Base-by-base conservation (phyloP, 30 jellyfish, hydroid and myxozoan genomes). In the Chrysaora quinquecirrha region DNA sequence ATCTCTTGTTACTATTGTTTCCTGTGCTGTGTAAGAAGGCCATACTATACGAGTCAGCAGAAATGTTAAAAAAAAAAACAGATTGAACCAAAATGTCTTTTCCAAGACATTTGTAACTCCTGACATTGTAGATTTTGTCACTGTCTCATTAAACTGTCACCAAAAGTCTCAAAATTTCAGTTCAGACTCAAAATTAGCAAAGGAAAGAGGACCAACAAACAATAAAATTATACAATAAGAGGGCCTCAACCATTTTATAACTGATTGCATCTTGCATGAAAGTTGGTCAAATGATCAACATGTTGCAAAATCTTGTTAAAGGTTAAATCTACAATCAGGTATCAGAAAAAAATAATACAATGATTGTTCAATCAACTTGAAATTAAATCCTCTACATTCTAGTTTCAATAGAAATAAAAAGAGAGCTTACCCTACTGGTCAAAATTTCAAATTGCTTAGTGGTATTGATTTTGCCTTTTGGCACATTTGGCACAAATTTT, bases 371-470 rank as follows among this genome's bases (percentile, higher is more conserved):
- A 38, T 38, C 54, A 38, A 38, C 54, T 38, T 38, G 54, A 38
- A n/a, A 38, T 38, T 14, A 38, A 38, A 14, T 38, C 54, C 11
- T 14, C 14, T 38, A 14, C 54, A 38, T 38, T 38, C 54, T 38
- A 38, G 54, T 38, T 38, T 38, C 54, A 38, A 38, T 38, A 38
- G 54, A 38, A 38, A 38, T 38, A 38, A 38, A 38, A 38, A 38
- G 54, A 38, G 54, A 14, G 54, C 54, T 38, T 38, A 38, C 54
- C 54, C 54, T 38, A 38, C 54, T 38, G 54, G 54, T 38, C 54
- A 38, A 38, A 38, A 38, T 38, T 38, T 38, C 54, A 38, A 38
- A 38, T 38, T 38, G 54, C 54, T 38, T 38, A 3, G 54, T 38
- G 54, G 54, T 38, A 38, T 38, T 38, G 54, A 38, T 38, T n/a